Evolutionary conservation across 2,888 invertebrate genomes (phyloP), one percentile per base, ranked within the genome.

Genomic region (Limnephilus marmoratus): DNA sequence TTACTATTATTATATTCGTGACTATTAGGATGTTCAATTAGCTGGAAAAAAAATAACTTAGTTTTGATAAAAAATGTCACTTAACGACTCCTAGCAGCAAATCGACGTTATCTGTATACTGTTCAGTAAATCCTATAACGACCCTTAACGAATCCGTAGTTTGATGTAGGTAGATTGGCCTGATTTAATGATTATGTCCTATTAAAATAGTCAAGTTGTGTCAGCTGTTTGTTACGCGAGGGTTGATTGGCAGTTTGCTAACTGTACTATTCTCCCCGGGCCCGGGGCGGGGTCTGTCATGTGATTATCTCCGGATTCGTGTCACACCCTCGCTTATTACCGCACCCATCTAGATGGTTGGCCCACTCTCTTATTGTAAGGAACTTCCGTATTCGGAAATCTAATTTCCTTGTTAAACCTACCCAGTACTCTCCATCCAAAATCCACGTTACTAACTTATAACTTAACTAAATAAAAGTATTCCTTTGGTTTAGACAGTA

Each of bases 191-290:
- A 68, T 68, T 1, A 24, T n/a, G 68, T 68, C 68, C 68, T n/a
- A 68, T 68, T 68, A 68, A 68, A 68, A 68, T 34, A 82, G 82
- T 82, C 82, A 34, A 34, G 82, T 82, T 82, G 34, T 82, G 82
- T 34, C 82, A 82, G 82, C 82, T 82, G 29, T 34, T 82, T 82
- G 68, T 68, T 68, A 45, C n/a, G 29, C n/a, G n/a, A 2, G 86
- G 86, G 86, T 49, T 86, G 86, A 86, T 86, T n/a, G 86, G 45
- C 86, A 86, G 86, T 86, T 86, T 45, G 29, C 13, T 86, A 45
- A 86, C 45, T 49, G 45, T 68, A 24, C 68, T 68, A 24, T 68
- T 86, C 45, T 45, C 29, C 85, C 86, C 12, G 45, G 45, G 45
- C 12, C 45, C 12, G 45, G 45, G 45, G 12, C 29, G 41, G 13